A percentile compares a stretch with the other conserved stretches of the same genome.
Conservation (phyloP, 2,797 vertebrate species). For the Amblyraja radiata region DNA sequence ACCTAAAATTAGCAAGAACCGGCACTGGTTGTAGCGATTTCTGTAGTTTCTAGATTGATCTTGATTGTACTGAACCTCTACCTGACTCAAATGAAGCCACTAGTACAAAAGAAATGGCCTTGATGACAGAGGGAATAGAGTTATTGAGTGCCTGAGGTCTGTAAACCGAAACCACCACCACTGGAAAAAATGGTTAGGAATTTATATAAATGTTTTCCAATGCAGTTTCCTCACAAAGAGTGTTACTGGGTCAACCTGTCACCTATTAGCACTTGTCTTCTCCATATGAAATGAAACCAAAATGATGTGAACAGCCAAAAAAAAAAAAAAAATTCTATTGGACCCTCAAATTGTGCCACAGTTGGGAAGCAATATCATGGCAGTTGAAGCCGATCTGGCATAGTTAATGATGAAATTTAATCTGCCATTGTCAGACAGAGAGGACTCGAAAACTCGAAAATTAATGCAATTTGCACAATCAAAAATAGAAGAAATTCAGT, state of each 20-base stretch:
- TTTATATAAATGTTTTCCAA: neutral
- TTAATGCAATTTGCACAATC: neutral
- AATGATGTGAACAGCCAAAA: neutral
- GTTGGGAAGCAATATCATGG: neutral
- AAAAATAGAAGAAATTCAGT: neutral
- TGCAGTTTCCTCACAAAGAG: neutral
- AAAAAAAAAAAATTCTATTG: neutral
- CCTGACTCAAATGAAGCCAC: neutral
- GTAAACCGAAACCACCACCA: neutral
- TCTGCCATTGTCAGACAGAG: neutral
- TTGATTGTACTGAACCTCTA: neutral
- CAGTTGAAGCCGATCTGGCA: neutral
- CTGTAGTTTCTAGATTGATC: neutral
- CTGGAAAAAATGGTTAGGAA: neutral
- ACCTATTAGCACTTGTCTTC: neutral
- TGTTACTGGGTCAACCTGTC: neutral
- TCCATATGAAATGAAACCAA: neutral
- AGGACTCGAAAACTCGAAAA: neutral
- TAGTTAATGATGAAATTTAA: neutral
- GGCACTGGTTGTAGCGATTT: neutral
- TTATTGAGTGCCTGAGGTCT: neutral
- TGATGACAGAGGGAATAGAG: neutral
- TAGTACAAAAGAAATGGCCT: neutral
- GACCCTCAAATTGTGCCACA: neutral
- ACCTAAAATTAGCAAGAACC: neutral